These are phyloP conservation scores for Gracilinanus agilis DNA, from an alignment of 2,113 vertebrate genomes.

Conservation along the genomic window DNA sequence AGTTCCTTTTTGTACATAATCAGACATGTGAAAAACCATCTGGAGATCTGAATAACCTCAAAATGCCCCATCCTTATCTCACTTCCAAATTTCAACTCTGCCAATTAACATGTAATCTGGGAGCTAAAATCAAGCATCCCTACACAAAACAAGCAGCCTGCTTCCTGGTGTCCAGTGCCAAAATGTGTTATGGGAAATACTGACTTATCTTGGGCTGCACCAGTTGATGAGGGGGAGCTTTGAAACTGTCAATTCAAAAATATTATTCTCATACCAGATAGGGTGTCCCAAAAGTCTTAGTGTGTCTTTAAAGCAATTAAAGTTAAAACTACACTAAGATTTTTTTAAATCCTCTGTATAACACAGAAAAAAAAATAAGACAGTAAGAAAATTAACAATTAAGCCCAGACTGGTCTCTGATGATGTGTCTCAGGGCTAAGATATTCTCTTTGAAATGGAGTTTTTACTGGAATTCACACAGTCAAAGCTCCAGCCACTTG, in stretches of 20 bases:
- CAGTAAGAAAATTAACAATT: slow-evolving; percentile 7
- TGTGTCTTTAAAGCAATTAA: background rate
- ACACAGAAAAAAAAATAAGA: slow-evolving; percentile 42
- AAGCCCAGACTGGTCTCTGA: slow-evolving; percentile 8
- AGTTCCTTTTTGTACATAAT: slow-evolving; percentile 21
- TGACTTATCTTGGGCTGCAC: slow-evolving; percentile 15
- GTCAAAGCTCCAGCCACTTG: background rate
- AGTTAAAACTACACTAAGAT: background rate
- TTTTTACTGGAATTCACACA: slow-evolving; percentile 32
- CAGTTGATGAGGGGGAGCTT: slow-evolving; percentile 7
- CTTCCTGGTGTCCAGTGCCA: background rate
- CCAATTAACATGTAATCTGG: slow-evolving; percentile 8
- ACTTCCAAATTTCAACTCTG: slow-evolving; percentile 9
- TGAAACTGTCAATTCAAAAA: slow-evolving; percentile 35
- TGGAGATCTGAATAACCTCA: slow-evolving; percentile 29
- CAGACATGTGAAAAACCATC: slow-evolving; percentile 7
- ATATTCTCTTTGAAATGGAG: slow-evolving; percentile 20
- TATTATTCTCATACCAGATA: slow-evolving; percentile 23
- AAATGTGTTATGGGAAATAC: background rate
- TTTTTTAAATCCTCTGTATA: background rate
- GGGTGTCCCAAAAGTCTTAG: background rate
- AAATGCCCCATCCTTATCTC: slow-evolving; percentile 26
- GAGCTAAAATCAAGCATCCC: slow-evolving; percentile 33
- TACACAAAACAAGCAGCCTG: background rate
- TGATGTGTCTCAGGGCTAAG: background rate